Evolutionary conservation across 2,113 vertebrate genomes (phyloP).

Genomic region (Stomatorhinus ivindoensis): DNA sequence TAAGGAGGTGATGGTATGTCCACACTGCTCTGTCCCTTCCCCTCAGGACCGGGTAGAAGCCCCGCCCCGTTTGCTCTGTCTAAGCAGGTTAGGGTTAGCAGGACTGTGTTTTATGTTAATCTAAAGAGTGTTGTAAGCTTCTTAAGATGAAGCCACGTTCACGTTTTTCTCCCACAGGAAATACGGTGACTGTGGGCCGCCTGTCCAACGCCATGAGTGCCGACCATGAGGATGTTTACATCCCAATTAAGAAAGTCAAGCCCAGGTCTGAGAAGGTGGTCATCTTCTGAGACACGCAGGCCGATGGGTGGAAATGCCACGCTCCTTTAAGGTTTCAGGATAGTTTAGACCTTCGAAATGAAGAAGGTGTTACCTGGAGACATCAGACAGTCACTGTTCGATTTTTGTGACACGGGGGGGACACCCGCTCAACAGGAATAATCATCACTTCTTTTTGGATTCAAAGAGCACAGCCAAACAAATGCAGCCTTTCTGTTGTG

Average conservation of each 20-base stretch:
- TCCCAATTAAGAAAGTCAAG: conserved; percentile 53
- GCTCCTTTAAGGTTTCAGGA: neutral
- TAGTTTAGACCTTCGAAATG: neutral
- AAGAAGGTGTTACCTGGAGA: neutral
- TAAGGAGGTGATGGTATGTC: neutral
- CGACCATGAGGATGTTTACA: conserved; percentile 75
- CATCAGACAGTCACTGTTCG: neutral
- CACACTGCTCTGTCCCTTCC: neutral
- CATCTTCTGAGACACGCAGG: conserved; percentile 59
- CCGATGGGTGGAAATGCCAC: neutral
- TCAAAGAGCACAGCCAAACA: neutral
- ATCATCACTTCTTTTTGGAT: neutral
- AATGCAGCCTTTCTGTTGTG: neutral
- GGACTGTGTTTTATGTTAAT: neutral
- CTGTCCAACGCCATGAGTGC: conserved; percentile 80
- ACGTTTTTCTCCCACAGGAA: conserved; percentile 54
- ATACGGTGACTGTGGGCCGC: conserved; percentile 69
- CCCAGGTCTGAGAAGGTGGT: conserved; percentile 70
- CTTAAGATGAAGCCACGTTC: neutral
- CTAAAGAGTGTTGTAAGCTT: neutral
- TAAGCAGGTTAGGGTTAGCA: neutral
- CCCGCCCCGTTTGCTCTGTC: neutral
- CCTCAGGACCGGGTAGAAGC: neutral
- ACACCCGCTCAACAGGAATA: neutral
- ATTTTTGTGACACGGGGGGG: neutral